Percentiles rank a stretch among this genome's conserved stretches.
Conservation (phyloP, 1,140 invertebrate species). For the Aphelinus certus region DNA sequence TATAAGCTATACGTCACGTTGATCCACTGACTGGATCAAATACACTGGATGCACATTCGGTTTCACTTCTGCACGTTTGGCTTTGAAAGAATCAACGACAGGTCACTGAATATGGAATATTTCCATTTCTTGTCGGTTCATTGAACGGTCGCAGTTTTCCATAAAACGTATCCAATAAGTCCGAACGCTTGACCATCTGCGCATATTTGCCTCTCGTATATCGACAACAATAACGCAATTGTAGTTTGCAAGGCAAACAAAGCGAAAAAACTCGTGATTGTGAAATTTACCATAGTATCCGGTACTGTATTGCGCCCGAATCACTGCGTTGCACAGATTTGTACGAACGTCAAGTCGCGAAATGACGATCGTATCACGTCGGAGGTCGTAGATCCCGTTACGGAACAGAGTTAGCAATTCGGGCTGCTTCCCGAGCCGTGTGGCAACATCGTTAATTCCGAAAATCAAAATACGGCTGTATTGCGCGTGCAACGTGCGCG, state of each 20-base stretch:
- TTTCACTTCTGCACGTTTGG: background rate
- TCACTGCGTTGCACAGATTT: background rate
- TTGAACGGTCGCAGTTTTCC: too few species aligned
- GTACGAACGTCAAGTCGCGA: background rate
- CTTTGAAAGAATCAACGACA: conserved; percentile 2
- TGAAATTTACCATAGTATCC: too few species aligned
- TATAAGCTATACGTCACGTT: background rate
- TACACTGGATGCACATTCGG: background rate
- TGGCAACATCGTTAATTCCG: conserved; percentile 11
- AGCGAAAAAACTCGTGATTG: too few species aligned
- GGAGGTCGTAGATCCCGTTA: background rate
- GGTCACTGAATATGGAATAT: background rate
- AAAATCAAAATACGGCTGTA: conserved; percentile 11
- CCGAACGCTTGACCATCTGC: too few species aligned
- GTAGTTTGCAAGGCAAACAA: too few species aligned
- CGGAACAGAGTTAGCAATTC: conserved; percentile 6
- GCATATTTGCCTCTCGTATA: too few species aligned
- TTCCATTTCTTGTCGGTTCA: background rate
- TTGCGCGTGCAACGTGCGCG: background rate
- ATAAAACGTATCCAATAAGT: too few species aligned
- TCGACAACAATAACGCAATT: too few species aligned
- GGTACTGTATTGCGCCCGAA: too few species aligned
- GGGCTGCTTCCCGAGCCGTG: background rate
- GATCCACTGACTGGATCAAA: conserved; percentile 8
- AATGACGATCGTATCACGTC: background rate